Evolutionary conservation across 2,888 invertebrate genomes (phyloP), one percentile per base, ranked within the genome.

Genomic region (Steinernema carpocapsae): DNA sequence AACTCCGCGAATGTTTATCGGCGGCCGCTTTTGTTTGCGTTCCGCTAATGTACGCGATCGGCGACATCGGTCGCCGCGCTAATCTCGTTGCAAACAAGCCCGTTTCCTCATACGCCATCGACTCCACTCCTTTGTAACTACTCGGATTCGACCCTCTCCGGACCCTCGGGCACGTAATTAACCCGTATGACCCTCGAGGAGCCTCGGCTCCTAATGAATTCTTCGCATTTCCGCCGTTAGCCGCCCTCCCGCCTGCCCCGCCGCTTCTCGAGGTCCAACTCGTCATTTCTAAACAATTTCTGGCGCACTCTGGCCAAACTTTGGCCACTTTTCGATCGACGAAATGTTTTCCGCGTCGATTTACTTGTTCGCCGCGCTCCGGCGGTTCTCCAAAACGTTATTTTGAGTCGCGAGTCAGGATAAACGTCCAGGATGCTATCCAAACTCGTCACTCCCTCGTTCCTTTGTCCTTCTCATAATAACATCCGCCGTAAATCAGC

Each of bases 271-370:
- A 17, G 24, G 51, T 19, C 51, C 51, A 10, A 19, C 19, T n/a
- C n/a, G n/a, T n/a, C n/a, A n/a, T n/a, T n/a, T n/a, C n/a, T n/a
- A n/a, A n/a, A 19, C 12, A 51, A 6, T 56, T 22, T 26, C 14
- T 2, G 26, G 56, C 56, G 56, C 56, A 56, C 56, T 56, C 26
- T 51, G 7, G 24, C 56, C 56, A 43, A 43, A 43, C 7, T 12
- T 26, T 6, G 12, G 19, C 14, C 51, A 6, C n/a, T n/a, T n/a
- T 12, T 24, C 56, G 56, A 24, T 12, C 22, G 56, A 10, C 56
- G 24, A 56, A 56, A 56, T 56, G 56, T 56, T 56, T 56, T 56
- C 56, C 56, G 24, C 56, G 56, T 56, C 56, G 24, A 10, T 56
- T 17, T 10, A 24, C 56, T 4, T 26, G 56, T 56, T 43, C 43